Evolutionary conservation across 2,888 invertebrate genomes (phyloP), one percentile per base, ranked within the genome.

Genomic region (Drosophila bunnanda): DNA sequence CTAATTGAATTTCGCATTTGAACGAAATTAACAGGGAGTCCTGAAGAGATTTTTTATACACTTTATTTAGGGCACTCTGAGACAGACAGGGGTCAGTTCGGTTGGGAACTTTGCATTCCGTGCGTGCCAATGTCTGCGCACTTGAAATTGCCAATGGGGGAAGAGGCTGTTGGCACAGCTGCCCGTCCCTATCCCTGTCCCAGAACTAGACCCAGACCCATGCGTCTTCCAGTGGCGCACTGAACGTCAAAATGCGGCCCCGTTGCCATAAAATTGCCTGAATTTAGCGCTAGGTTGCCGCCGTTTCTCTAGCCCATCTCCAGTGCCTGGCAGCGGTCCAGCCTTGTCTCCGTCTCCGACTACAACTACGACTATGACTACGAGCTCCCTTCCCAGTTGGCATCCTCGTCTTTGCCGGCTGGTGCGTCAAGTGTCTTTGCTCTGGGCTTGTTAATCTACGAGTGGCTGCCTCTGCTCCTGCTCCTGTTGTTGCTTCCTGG

Each of bases 191-290:
- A 54, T 62, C 30, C 48, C 50, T 69, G 81, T 73, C 75, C 74
- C 78, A 25, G 54, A 52, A 15, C 54, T 36, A 12, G 55, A 65
- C 39, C 62, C 80, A 83, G 84, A 80, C 71, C 48, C 83, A 83
- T 83, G 83, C 73, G 67, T 83, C 83, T 83, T 83, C 75, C 86
- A 88, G 88, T 77, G 86, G 82, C 81, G 75, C 88, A 85, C 72
- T 72, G 78, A 72, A 86, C 76, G 89, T 86, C 83, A 88, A 75
- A 88, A 86, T 61, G 61, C 62, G 70, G 76, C 78, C 56, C 54
- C 65, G 32, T 68, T 82, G 83, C 85, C 89, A 86, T 86, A 80
- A 86, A 86, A 89, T 86, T 86, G 89, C 88, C 88, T 80, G 88
- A 89, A 89, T 89, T 85, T 85, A 85, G 88, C 85, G 89, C 82